A percentile compares a stretch with the other conserved stretches of the same genome.
These are phyloP conservation scores for Vulpes lagopus DNA, from an alignment of 2,113 vertebrate species.

Conservation along the genomic window DNA sequence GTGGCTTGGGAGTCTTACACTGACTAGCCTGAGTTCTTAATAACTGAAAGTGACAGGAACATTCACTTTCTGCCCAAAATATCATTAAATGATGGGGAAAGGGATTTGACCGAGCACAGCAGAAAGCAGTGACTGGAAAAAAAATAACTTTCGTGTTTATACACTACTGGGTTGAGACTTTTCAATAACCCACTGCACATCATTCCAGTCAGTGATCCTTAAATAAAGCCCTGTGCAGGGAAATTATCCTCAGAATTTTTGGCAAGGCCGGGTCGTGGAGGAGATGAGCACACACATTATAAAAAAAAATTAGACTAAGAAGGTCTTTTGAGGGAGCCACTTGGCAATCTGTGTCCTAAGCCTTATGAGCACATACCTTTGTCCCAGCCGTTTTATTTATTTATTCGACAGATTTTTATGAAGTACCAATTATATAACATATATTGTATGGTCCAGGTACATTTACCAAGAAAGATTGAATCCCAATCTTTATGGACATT, in stretches of 20 bases:
- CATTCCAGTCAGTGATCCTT: neutral
- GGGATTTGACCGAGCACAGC: constrained; percentile 52
- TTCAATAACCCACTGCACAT: neutral
- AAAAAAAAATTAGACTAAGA: neutral
- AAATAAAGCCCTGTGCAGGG: neutral
- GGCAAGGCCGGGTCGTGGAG: neutral
- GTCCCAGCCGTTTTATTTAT: neutral
- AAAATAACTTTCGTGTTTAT: constrained; percentile 37
- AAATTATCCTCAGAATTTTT: neutral
- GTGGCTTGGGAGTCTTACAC: neutral
- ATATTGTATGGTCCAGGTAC: too few species aligned
- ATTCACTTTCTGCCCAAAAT: constrained; percentile 50
- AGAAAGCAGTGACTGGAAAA: constrained; percentile 62
- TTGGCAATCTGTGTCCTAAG: neutral
- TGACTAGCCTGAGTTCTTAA: constrained; percentile 55
- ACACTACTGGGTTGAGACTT: constrained; percentile 7
- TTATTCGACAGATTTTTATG: neutral
- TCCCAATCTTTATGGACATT: neutral
- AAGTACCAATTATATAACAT: neutral
- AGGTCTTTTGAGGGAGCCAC: neutral
- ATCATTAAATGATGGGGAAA: constrained; percentile 36
- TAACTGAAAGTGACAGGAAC: constrained; percentile 59
- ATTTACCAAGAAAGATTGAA: neutral
- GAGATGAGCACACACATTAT: neutral
- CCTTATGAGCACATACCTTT: neutral